Base-by-base conservation (phyloP, 2,797 vertebrate species). In the Zenarchopterus dispar region DNA sequence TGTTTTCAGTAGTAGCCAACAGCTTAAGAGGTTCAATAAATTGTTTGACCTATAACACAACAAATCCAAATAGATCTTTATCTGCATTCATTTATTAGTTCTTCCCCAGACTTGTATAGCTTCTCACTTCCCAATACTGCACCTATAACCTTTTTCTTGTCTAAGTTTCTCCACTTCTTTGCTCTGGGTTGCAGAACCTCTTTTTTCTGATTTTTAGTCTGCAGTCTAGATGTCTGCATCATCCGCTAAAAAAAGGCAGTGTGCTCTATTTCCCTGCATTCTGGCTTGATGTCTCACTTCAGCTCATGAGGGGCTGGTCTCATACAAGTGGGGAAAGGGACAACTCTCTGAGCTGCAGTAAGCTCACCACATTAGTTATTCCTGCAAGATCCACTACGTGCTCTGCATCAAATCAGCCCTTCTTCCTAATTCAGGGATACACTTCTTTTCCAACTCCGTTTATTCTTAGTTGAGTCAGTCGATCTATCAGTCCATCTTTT, bases 231-330 rank as follows among this genome's bases (percentile, higher is more conserved):
- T 72, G 49, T 70, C 58, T 16, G 54, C 39, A 19, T 43, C 21
- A 28, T 31, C 49, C 64, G 66, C 54, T 69, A 41, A 73, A 66
- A 64, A 43, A 68, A 51, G 49, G 58, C 62, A 50, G 18, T 33
- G 56, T 47, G 24, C 65, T 80, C 28, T 22, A 57, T 54, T 51
- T 51, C 52, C 72, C 60, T 60, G 55, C 75, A 63, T 60, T 56
- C 59, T 50, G 63, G 47, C 49, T 75, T 84, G 79, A 86, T 75
- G 78, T 87, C 84, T 89, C 73, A 69, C 71, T 86, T 76, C 39
- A 47, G 58, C 77, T 68, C 71, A 69, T 3, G 24, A 67, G 56
- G 21, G 45, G 26, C 56, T 66, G 51, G 49, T 70, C 78, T 84
- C 47, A 70, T 73, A 58, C 72, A 84, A 77, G 77, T 68, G 67